Conservation (phyloP, 2,888 invertebrate genomes). For the Tinea pellionella region DNA sequence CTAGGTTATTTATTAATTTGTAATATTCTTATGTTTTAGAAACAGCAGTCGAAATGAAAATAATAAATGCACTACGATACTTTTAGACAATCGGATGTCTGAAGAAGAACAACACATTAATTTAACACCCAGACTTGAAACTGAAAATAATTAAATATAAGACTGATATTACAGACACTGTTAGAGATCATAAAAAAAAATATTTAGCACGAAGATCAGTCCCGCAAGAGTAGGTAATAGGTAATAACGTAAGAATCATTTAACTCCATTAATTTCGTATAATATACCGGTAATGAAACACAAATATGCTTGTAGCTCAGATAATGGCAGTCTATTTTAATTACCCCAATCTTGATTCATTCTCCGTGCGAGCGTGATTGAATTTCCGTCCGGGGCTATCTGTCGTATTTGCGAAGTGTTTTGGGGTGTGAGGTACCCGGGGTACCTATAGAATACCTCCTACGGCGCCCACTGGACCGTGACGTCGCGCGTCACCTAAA, state of each 20-base stretch:
- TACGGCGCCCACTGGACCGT: conserved; percentile 49
- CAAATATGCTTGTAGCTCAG: conserved; percentile 3
- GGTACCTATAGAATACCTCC: conserved; percentile 4
- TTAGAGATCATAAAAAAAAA: too few relatives aligned
- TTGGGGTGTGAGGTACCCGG: conserved; percentile 24
- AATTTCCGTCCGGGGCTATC: conserved; percentile 60
- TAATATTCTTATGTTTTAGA: too few relatives aligned
- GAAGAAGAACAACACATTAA: too few relatives aligned
- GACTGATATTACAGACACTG: too few relatives aligned
- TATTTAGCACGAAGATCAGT: too few relatives aligned
- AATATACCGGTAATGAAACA: neutral
- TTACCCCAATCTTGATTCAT: conserved; percentile 63
- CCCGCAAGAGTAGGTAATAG: too few relatives aligned
- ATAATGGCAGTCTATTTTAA: conserved; percentile 39
- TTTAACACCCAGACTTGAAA: too few relatives aligned
- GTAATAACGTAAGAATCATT: neutral
- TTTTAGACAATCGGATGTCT: too few relatives aligned
- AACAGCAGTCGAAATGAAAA: too few relatives aligned
- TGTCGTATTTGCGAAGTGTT: conserved; percentile 55
- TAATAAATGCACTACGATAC: too few relatives aligned
- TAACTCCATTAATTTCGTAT: neutral
- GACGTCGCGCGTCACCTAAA: conserved; percentile 51
- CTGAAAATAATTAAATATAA: too few relatives aligned
- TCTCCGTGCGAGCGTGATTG: conserved; percentile 61
- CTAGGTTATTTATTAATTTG: neutral